Percentiles rank a stretch among this genome's conserved stretches.
Evolutionary conservation across 1,140 invertebrate genomes (phyloP).

Genomic region (Uloborus diversus): DNA sequence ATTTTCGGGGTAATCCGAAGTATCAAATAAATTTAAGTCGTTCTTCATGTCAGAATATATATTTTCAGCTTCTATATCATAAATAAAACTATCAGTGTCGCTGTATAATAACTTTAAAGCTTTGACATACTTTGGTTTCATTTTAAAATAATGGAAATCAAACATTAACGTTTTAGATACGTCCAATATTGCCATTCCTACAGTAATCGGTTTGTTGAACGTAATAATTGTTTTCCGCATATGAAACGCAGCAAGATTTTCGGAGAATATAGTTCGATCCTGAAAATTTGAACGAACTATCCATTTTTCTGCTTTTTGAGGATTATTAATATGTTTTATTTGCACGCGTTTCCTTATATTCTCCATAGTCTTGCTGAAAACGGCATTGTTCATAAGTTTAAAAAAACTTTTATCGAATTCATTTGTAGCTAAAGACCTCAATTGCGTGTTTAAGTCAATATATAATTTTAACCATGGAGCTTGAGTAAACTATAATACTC

Average conservation of each 20-base stretch:
- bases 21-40: neutral
- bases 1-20: conserved; percentile 23
- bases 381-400: conserved; percentile 6
- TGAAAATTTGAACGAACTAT: neutral
- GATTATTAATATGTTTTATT: neutral
- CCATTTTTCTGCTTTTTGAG: neutral
- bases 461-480: neutral
- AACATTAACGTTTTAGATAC: conserved; percentile 24
- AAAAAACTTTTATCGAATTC: conserved; percentile 9
- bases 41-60: neutral
- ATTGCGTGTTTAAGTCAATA: conserved; percentile 11
- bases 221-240: conserved; percentile 28
- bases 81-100: neutral
- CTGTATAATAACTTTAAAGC: neutral
- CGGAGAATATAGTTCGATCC: neutral
- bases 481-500: conserved; percentile 9
- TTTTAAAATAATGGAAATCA: conserved; percentile 1
- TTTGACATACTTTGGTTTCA: neutral
- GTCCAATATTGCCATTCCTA: conserved; percentile 3
- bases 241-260: neutral
- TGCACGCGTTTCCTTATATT: neutral
- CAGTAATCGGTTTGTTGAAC: neutral
- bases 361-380: conserved; percentile 21
- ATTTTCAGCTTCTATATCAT: neutral
- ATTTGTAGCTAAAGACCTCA: neutral